phyloP scores from a whole-genome alignment of 2,797 vertebrate species.

The Protonibea diacanthus region DNA sequence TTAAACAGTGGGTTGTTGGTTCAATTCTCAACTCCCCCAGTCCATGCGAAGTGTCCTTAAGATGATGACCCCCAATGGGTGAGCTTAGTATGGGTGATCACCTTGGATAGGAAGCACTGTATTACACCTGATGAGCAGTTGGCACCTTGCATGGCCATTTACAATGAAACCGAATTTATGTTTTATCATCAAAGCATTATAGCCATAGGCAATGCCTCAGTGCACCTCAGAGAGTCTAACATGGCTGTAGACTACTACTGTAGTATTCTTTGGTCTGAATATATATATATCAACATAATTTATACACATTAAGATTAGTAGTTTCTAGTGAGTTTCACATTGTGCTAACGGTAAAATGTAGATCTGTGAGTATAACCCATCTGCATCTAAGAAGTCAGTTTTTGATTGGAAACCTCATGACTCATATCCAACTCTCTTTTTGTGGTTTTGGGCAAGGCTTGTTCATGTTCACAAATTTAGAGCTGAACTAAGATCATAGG shows the following conservation, averaged over 20 bases:
- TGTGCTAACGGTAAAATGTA: conserved; percentile 3
- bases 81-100: no score
- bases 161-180: no score
- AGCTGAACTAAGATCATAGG: conserved; percentile 55
- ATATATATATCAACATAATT: no score
- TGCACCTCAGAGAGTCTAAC: neutral
- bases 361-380: conserved; percentile 4
- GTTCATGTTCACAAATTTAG: conserved; percentile 37
- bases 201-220: neutral
- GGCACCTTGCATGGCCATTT: no score
- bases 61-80: no score
- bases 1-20: no score
- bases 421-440: conserved; percentile 15
- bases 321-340: neutral
- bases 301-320: neutral
- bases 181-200: no score
- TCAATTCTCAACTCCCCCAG: no score
- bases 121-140: no score
- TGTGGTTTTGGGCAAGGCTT: conserved; percentile 7
- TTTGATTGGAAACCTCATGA: neutral
- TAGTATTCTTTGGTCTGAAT: neutral
- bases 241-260: no score
- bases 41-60: no score
- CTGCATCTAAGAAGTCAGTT: conserved; percentile 18
- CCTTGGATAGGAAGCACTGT: no score